Conservation (phyloP, 1,140 invertebrate species). For the Aphelenchoides besseyi region DNA sequence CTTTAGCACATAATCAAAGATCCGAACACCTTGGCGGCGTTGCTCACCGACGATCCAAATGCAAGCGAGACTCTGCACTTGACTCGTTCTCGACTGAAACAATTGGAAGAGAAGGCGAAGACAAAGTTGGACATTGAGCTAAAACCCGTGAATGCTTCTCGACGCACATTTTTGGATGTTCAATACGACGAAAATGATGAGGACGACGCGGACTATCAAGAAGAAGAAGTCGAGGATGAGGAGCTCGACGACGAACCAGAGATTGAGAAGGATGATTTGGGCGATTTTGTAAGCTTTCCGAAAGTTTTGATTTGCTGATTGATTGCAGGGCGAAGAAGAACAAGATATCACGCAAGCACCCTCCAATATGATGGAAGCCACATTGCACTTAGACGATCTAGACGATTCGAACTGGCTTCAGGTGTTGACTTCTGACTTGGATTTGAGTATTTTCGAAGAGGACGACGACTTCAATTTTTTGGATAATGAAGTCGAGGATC, state of each 20-base stretch:
- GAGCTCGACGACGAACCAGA: too few relatives aligned
- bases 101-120: slow-evolving; percentile 38
- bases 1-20: slow-evolving; percentile 49
- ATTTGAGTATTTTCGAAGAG: slow-evolving; percentile 10
- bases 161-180: slow-evolving; percentile 37
- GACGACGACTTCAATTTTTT: slow-evolving; percentile 5
- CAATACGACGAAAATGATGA: slow-evolving; percentile 46
- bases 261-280: slow-evolving; percentile 3
- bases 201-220: slow-evolving; percentile 35
- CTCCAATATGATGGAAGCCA: background rate
- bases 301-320: background rate
- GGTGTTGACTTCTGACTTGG: background rate
- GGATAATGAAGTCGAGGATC: slow-evolving; percentile 8
- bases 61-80: slow-evolving; percentile 41
- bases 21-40: slow-evolving; percentile 39
- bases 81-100: slow-evolving; percentile 34
- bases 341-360: background rate
- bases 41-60: slow-evolving; percentile 40
- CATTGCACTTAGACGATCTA: background rate
- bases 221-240: slow-evolving; percentile 28
- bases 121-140: slow-evolving; percentile 28
- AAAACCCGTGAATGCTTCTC: slow-evolving; percentile 28
- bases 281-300: slow-evolving; percentile 3
- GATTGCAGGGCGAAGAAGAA: slow-evolving; percentile 7
- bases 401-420: background rate